phyloP scores from a whole-genome alignment of 92 coral and sea anemone species.

The Epizoanthus rinbou region DNA sequence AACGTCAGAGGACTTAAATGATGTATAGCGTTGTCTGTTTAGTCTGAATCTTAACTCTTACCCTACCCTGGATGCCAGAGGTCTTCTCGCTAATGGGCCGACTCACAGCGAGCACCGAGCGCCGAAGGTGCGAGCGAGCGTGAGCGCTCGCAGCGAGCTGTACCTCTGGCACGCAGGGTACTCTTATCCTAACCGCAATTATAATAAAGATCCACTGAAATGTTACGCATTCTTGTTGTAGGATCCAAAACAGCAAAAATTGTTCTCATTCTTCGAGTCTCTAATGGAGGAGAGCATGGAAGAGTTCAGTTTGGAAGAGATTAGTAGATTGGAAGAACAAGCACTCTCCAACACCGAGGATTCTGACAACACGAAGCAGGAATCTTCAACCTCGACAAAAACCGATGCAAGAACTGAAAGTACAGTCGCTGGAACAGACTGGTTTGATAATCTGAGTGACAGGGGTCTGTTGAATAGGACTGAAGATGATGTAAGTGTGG shows the following conservation, averaged over 20 bases:
- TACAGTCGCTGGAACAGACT: not conserved
- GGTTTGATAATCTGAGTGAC: constrained; percentile 25
- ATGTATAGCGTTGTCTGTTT: too few species aligned
- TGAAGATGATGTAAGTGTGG: not conserved
- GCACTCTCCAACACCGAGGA: constrained; percentile 11
- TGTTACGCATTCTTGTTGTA: constrained; percentile 17
- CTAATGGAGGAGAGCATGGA: constrained; percentile 77
- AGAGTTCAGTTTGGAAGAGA: constrained; percentile 41
- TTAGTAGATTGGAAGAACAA: constrained; percentile 33
- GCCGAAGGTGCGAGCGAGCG: too few species aligned
- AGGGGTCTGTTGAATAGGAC: not conserved
- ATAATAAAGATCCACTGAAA: not conserved
- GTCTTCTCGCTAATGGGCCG: too few species aligned
- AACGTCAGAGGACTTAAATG: too few species aligned
- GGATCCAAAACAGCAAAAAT: constrained; percentile 94
- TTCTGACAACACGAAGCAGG: not conserved
- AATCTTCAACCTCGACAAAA: not conserved
- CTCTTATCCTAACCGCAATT: too few species aligned
- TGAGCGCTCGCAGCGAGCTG: too few species aligned
- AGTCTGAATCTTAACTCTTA: too few species aligned
- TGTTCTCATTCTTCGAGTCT: constrained; percentile 87
- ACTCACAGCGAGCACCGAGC: too few species aligned
- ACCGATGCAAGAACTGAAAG: not conserved
- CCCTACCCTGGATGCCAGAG: too few species aligned
- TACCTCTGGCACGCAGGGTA: too few species aligned